Evolutionary conservation across 2,888 invertebrate species (phyloP).

Genomic region (Chymomyza caudatula): DNA sequence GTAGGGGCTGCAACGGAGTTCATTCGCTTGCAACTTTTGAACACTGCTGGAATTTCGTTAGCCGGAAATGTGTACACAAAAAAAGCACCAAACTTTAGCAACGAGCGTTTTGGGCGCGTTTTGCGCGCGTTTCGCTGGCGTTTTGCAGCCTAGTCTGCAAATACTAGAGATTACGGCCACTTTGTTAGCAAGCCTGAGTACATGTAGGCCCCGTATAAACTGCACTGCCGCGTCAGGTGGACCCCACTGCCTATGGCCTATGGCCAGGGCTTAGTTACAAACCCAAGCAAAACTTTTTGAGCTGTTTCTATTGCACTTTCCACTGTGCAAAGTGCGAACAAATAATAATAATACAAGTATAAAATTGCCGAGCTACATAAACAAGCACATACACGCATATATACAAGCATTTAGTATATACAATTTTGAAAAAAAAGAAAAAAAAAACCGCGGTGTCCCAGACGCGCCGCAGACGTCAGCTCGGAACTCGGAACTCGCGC

Average conservation of each 20-base stretch:
- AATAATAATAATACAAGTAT: neutral
- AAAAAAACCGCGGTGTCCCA: slow-evolving; percentile 11
- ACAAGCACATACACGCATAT: neutral
- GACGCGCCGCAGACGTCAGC: slow-evolving; percentile 54
- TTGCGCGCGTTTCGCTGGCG: neutral
- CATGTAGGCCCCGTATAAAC: neutral
- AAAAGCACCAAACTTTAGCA: neutral
- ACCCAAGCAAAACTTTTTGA: neutral
- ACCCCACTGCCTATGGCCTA: too few relatives aligned
- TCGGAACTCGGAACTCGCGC: slow-evolving; percentile 11
- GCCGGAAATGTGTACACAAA: slow-evolving; percentile 15
- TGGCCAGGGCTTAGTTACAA: too few relatives aligned
- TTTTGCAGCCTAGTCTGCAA: too few relatives aligned
- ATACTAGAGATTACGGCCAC: neutral
- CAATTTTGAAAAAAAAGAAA: neutral
- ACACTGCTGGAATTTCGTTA: slow-evolving; percentile 25
- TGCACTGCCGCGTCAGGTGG: neutral
- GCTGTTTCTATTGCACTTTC: neutral
- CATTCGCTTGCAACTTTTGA: neutral
- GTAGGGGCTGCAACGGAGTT: neutral
- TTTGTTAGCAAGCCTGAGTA: neutral
- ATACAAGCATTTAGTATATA: neutral
- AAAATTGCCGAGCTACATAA: neutral
- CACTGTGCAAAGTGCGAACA: slow-evolving; percentile 31
- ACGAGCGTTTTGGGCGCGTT: neutral